A percentile compares a stretch with the other conserved stretches of the same genome.
Evolutionary conservation across 2,797 vertebrate genomes (phyloP).

Genomic region (Phoeniculus purpureus): DNA sequence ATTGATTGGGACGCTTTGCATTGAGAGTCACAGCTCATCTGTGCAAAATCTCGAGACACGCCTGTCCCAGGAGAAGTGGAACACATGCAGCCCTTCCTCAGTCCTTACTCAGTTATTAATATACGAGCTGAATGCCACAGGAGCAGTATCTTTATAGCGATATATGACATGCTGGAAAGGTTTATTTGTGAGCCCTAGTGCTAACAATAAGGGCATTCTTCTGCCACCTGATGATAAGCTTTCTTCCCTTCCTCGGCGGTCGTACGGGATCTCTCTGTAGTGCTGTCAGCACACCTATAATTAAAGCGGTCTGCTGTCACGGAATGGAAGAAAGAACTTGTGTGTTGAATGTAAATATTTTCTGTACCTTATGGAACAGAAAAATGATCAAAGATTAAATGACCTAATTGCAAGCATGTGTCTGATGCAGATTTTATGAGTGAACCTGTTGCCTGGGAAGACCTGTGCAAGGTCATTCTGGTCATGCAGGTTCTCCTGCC

Average conservation of each 20-base stretch:
- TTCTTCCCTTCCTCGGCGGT: slow-evolving; percentile 30
- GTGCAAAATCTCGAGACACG: background rate
- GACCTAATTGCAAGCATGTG: slow-evolving; percentile 49
- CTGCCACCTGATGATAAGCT: slow-evolving; percentile 58
- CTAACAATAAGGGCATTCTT: slow-evolving; percentile 50
- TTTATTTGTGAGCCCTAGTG: slow-evolving; percentile 34
- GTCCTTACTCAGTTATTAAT: background rate
- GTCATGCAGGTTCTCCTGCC: background rate
- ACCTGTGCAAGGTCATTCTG: slow-evolving; percentile 12
- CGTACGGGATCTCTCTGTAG: slow-evolving; percentile 55
- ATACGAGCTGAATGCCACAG: background rate
- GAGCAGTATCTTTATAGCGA: background rate
- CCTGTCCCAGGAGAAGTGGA: background rate
- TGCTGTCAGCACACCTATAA: slow-evolving; percentile 58
- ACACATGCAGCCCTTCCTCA: background rate
- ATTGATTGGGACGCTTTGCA: background rate
- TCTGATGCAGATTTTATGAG: slow-evolving; percentile 10
- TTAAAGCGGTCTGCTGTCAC: slow-evolving; percentile 41
- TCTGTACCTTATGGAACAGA: slow-evolving; percentile 28
- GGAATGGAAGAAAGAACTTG: slow-evolving; percentile 48
- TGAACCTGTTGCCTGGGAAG: background rate
- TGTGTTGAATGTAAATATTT: slow-evolving; percentile 34
- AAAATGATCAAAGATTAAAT: slow-evolving; percentile 45
- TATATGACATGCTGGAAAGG: slow-evolving; percentile 2
- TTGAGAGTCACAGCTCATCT: background rate